Conservation (phyloP, 2,888 invertebrate species). For the Hipparchia sbordonii region DNA sequence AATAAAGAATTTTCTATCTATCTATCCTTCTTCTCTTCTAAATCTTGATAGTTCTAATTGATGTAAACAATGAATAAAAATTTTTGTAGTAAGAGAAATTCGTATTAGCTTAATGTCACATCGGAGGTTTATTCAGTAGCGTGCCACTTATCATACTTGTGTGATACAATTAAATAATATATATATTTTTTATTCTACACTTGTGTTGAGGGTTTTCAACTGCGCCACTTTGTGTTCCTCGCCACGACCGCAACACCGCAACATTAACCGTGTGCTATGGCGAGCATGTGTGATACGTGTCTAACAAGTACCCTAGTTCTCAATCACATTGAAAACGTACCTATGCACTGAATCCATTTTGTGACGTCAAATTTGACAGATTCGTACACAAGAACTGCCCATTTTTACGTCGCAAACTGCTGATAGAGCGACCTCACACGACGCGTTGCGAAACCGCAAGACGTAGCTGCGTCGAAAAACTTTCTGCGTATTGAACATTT, state of each 20-base stretch:
- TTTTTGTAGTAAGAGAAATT: neutral
- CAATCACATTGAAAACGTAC: neutral
- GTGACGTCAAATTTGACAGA: neutral
- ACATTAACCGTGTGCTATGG: slow-evolving; percentile 71
- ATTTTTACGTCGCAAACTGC: no score
- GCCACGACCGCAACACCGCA: slow-evolving; percentile 48
- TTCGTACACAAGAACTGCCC: neutral
- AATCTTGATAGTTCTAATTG: neutral
- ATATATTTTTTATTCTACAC: slow-evolving; percentile 30
- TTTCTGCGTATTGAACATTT: no score
- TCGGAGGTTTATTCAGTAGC: neutral
- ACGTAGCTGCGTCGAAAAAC: no score
- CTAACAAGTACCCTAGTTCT: slow-evolving; percentile 51
- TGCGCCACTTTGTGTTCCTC: slow-evolving; percentile 46
- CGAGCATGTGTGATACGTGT: slow-evolving; percentile 74
- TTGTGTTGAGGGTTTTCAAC: slow-evolving; percentile 26
- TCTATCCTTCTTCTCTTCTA: no score
- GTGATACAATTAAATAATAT: neutral
- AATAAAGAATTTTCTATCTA: no score
- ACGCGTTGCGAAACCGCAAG: no score
- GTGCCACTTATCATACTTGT: neutral
- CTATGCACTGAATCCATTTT: neutral
- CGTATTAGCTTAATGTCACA: neutral
- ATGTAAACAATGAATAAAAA: neutral
- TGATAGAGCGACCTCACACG: no score